A percentile compares a stretch with the other conserved stretches of the same genome.
Evolutionary conservation across 2,888 invertebrate species (phyloP).

Genomic region (Acrocyrtus sp.): DNA sequence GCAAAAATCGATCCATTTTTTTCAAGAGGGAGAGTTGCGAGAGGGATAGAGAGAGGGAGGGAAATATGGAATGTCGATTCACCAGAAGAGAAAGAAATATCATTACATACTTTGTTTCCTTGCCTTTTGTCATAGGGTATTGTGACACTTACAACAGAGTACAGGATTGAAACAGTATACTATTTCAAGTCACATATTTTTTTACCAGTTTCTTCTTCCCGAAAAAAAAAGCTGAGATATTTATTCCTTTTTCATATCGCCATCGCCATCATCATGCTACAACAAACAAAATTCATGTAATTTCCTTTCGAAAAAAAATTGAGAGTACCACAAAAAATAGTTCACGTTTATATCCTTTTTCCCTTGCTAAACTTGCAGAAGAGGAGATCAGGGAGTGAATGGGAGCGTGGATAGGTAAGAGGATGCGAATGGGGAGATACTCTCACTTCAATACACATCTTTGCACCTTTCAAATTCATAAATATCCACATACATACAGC

Average conservation of each 20-base stretch:
- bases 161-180: too few species aligned
- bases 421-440: constrained; percentile 16
- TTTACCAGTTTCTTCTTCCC: too few species aligned
- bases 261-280: constrained; percentile 18
- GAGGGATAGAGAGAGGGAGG: too few species aligned
- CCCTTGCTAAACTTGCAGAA: constrained; percentile 14
- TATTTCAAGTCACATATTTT: too few species aligned
- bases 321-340: constrained; percentile 20
- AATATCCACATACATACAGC: too few species aligned
- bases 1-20: constrained; percentile 45
- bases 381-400: neutral
- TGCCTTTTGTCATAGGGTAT: constrained; percentile 11
- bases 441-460: constrained; percentile 34
- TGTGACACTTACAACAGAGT: too few species aligned
- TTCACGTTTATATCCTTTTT: constrained; percentile 20
- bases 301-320: constrained; percentile 43
- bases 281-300: constrained; percentile 41
- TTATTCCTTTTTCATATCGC: too few species aligned
- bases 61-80: constrained; percentile 43
- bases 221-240: too few species aligned
- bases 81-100: constrained; percentile 17
- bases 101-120: constrained; percentile 40
- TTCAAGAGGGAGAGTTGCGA: too few species aligned
- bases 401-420: too few species aligned
- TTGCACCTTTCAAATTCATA: too few species aligned